Base-by-base conservation (phyloP, 2,888 invertebrate species). In the Ophion obscuratus region DNA sequence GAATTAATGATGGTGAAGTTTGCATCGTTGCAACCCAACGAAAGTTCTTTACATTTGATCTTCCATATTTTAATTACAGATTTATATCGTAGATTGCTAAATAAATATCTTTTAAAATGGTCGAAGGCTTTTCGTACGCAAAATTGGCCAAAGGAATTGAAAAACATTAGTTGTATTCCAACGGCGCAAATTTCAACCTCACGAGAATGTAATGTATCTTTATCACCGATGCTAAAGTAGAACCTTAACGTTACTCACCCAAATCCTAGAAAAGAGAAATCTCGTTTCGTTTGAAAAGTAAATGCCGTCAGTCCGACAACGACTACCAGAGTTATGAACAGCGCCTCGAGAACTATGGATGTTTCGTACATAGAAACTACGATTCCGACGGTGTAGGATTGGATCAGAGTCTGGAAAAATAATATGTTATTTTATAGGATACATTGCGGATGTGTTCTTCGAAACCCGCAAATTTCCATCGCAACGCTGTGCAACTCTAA, bases 201-300 rank as follows among this genome's bases (percentile, higher is more conserved):
- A 64, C 10, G 20, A 14, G 2, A 31, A 20, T 11, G 70, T 6
- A 40, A 24, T 24, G 44, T 68, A 31, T 61, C 24, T 59, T 94
- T 53, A 14, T 53, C 53, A 53, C 14, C 5, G 14, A 53, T 53
- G 53, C 3, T 3, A 53, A 17, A 3, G 5, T 53, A 14, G 11
- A 53, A 14, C 14, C 10, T 0, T 47, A 4, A 14, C 14, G 53
- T 17, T 53, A 14, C 96, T 95, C 94, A 97, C 97, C 96, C 96
- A 93, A 97, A 96, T 92, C 97, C 96, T 93, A 97, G 94, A 83
- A 96, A 96, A 14, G 97, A 97, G 94, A 98, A 98, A 94, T 98
- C 98, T 75, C 96, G 95, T 92, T 97, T 98, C 17, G 97, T 97
- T 95, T 98, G 98, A 89, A 98, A 96, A 0, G 98, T 98, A 94